Base-by-base conservation (phyloP, 2,797 vertebrate species). In the Champsocephalus esox region DNA sequence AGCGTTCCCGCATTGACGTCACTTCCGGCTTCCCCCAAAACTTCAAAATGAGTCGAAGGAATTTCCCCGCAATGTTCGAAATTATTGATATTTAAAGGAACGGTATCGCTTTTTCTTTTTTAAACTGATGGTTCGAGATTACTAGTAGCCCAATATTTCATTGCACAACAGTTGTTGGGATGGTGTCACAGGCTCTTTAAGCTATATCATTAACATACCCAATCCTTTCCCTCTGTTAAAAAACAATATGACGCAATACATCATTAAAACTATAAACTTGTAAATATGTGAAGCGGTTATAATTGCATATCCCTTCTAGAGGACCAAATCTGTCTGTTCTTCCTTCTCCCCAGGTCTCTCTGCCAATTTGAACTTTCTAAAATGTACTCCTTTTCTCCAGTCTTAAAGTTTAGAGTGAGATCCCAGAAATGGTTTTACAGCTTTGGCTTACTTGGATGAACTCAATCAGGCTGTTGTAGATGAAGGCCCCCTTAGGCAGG, bases 401-500 rank as follows among this genome's bases (percentile, higher is more conserved):
- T 77, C 56, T 77, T 46, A 34, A 71, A 73, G 28, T 55, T 79
- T 38, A 64, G 7, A 63, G 24, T 34, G 46, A 77, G 65, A 79
- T 85, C 67, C 72, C 68, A 68, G 77, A 48, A 62, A 68, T 73
- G 43, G 12, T 46, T 55, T 50, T 63, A 68, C 65, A 73, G 52
- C 73, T 79, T 38, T 3, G 52, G 94, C 97, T 97, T 93, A 99
- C 98, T 92, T 96, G 95, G 91, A 99, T 97, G 86, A 99, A 98
- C 81, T 96, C 95, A 81, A 97, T 94, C 85, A 99, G 94, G 0
- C 92, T 92, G 84, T 98, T 99, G 93, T 99, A 99, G 93, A 99
- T 94, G 85, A 96, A 97, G 46, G 98, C 95, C 81, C 98, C 98
- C 79, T 98, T 99, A 0, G 98, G 98, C 86, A 99, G 89, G 92